Evolutionary conservation across 2,888 invertebrate genomes (phyloP), one percentile per base, ranked within the genome.

Genomic region (Cheilosia pagana): DNA sequence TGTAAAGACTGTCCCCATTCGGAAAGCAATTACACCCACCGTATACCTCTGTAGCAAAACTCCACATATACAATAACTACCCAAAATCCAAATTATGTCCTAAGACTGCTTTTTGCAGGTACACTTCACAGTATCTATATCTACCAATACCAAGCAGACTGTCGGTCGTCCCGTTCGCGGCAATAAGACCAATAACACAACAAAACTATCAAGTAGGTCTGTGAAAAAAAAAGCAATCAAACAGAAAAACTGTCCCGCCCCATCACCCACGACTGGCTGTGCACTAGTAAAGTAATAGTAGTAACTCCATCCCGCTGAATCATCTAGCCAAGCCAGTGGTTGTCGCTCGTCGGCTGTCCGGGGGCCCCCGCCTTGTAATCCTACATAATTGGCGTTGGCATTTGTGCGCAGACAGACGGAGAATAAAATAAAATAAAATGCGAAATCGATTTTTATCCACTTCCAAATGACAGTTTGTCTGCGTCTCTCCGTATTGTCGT

Each of bases 391-490:
- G 85, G 75, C 85, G 43, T 71, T 75, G 79, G 81, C 71, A 81
- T 79, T 85, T 81, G 79, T 70, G 65, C 75, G 59, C 50, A 50
- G 50, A 50, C 81, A 79, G 75, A 85, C 81, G 76, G 85, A 75
- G 41, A 70, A 75, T 65, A 65, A 63, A 83, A 75, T 65, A 70
- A 81, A 81, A 78, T 62, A 75, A 83, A 78, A 79, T 81, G 53
- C 62, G 63, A 85, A 85, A 85, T 85, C 85, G 81, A 85, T 85
- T 85, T 82, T 85, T 85, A 85, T 85, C 59, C 85, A 79, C 85
- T 81, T 62, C 71, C 71, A 74, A 76, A 85, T 79, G 83, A 85
- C 79, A 85, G 59, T 75, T 77, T 55, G 72, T 74, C 67, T 62
- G 55, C 74, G 55, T 60, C 72, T 50, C 50, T 48, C 35, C 31